Evolutionary conservation across 2,888 invertebrate species (phyloP), one percentile per base, ranked within the genome.

Genomic region (Hypomecis atomaria): DNA sequence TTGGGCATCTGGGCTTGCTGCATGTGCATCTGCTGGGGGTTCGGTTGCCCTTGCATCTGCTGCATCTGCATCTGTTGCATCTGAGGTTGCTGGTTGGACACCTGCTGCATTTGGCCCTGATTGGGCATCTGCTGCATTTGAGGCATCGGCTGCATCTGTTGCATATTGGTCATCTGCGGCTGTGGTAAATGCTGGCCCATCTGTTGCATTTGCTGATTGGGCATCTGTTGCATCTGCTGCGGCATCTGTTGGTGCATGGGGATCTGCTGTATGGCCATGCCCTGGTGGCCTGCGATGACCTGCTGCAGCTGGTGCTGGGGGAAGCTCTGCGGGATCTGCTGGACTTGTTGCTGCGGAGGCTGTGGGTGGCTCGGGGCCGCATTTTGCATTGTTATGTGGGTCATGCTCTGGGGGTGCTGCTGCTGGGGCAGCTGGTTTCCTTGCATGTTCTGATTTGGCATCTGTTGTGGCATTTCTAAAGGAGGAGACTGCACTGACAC

Each of bases 1-100:
- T 87, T 92, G 8, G 92, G 79, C 67, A 93, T 92, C 75, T 93
- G 93, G 45, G 90, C 81, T 72, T 93, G 93, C 75, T 93, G 93
- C 87, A 93, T 89, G 69, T 93, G 91, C 73, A 93, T 86, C 77
- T 92, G 92, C 67, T 93, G 94, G 13, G 87, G 86, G 71, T 89
- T 92, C 5, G 89, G 86, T 72, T 89, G 93, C 5, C 82, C 84
- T 71, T 91, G 91, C 86, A 93, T 92, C 71, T 92, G 92, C 73
- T 92, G 94, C 87, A 89, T 89, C 78, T 92, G 93, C 79, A 92
- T 89, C 76, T 93, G 93, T 75, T 93, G 93, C 89, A 92, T 90
- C 73, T 93, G 93, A 0, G 90, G 86, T 74, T 92, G 93, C 72
- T 93, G 93, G 53, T 81, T 85, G 38, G 91, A 73, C 63, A 93